Evolutionary conservation across 2,797 vertebrate species (phyloP).

Genomic region (Enteromius anoplus): DNA sequence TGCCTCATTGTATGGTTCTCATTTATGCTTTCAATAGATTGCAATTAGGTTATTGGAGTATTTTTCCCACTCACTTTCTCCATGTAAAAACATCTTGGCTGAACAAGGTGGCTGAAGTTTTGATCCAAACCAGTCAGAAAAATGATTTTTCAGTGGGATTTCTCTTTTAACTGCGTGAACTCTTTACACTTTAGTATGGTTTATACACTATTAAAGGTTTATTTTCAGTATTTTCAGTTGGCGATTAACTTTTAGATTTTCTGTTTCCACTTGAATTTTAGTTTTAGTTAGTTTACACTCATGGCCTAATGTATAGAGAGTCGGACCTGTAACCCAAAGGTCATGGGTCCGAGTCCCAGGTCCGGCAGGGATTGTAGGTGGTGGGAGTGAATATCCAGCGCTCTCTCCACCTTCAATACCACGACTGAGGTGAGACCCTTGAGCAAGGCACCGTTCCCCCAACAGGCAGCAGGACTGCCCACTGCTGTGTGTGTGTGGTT

Average conservation of each 20-base stretch:
- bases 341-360: too few species aligned
- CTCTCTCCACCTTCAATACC: too few species aligned
- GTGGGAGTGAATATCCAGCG: too few species aligned
- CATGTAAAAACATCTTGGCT: too few species aligned
- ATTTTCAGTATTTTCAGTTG: background rate
- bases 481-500: too few species aligned
- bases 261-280: background rate
- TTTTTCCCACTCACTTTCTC: background rate
- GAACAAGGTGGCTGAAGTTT: background rate
- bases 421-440: too few species aligned
- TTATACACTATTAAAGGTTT: background rate
- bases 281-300: background rate
- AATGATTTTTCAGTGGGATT: background rate
- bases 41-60: background rate
- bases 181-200: background rate
- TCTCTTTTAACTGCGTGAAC: background rate
- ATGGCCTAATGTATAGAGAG: too few species aligned
- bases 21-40: background rate
- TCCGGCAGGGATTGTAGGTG: too few species aligned
- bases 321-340: too few species aligned
- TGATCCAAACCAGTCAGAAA: background rate
- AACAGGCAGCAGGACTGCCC: too few species aligned
- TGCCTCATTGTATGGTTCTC: background rate
- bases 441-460: too few species aligned
- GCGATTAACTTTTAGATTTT: background rate